Conservation (phyloP, 2,888 invertebrate species). For the Phania funesta region DNA sequence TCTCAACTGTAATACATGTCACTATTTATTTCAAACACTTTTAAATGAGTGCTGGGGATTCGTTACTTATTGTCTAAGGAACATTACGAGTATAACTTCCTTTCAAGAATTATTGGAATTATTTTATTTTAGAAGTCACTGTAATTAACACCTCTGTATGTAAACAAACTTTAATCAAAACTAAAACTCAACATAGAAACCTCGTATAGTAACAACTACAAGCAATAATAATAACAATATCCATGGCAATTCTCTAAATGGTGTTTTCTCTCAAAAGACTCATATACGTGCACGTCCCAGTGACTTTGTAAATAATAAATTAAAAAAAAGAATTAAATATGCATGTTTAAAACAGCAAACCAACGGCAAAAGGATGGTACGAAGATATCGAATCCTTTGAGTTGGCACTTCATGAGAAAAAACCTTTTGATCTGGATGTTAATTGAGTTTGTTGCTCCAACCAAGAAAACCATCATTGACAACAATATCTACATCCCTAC, state of each 20-base stretch:
- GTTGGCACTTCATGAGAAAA: slow-evolving; percentile 45
- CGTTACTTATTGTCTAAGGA: no score
- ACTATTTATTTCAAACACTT: no score
- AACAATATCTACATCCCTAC: no score
- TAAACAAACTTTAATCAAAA: slow-evolving; percentile 7
- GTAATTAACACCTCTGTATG: background rate
- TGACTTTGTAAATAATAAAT: slow-evolving; percentile 18
- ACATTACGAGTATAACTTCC: no score
- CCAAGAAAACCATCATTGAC: no score
- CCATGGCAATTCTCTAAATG: slow-evolving; percentile 44
- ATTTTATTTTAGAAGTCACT: slow-evolving; percentile 7
- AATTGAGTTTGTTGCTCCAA: slow-evolving; percentile 51
- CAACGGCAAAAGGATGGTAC: slow-evolving; percentile 28
- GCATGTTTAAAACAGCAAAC: slow-evolving; percentile 15
- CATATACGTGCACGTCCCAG: slow-evolving; percentile 24
- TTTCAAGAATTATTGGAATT: no score
- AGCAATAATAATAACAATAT: slow-evolving; percentile 27
- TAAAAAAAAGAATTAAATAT: background rate
- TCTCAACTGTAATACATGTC: no score
- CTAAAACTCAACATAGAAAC: slow-evolving; percentile 6
- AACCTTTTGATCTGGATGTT: slow-evolving; percentile 51
- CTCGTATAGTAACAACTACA: background rate
- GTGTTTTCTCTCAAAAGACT: slow-evolving; percentile 42
- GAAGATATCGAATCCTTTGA: slow-evolving; percentile 34
- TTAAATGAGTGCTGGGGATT: no score